Evolutionary conservation across 2,797 vertebrate species (phyloP).

Genomic region (Schizopygopsis pylzovi): DNA sequence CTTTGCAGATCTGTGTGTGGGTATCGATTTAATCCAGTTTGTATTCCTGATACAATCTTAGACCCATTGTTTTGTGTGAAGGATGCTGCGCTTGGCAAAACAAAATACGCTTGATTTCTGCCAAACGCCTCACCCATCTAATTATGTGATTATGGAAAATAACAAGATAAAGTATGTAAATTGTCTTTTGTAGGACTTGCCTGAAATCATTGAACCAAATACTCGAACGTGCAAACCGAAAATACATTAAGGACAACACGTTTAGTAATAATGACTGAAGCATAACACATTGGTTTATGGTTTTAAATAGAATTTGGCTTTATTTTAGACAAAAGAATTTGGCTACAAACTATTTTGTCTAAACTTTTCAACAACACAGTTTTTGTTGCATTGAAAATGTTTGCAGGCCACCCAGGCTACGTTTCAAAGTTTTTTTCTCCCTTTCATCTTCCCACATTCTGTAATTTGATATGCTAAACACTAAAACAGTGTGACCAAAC

Average conservation of each 20-base stretch:
- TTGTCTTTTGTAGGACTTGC: not conserved
- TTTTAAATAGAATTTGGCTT: not conserved
- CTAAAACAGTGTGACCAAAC: not conserved
- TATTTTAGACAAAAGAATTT: not conserved
- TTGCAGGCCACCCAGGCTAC: not conserved
- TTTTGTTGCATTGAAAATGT: not conserved
- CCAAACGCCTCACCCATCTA: slow-evolving; percentile 9
- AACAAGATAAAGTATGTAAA: not conserved
- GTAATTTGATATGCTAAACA: not conserved
- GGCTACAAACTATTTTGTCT: not conserved
- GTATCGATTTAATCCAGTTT: no score
- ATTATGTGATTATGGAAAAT: not conserved
- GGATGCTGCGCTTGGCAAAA: slow-evolving; percentile 9
- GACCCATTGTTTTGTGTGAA: not conserved
- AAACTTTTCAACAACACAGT: not conserved
- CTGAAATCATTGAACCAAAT: not conserved
- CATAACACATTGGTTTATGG: slow-evolving; percentile 1
- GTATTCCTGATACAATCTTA: not conserved
- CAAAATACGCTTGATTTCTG: not conserved
- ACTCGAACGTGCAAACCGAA: not conserved
- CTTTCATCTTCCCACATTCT: not conserved
- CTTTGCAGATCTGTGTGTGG: slow-evolving; percentile 6
- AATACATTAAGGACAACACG: not conserved
- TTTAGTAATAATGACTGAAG: not conserved
- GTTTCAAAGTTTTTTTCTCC: not conserved